A percentile compares a stretch with the other conserved stretches of the same genome.
These are phyloP conservation scores for Anguilla pacifica DNA, from an alignment of 2,797 vertebrate species.

Conservation along the genomic window DNA sequence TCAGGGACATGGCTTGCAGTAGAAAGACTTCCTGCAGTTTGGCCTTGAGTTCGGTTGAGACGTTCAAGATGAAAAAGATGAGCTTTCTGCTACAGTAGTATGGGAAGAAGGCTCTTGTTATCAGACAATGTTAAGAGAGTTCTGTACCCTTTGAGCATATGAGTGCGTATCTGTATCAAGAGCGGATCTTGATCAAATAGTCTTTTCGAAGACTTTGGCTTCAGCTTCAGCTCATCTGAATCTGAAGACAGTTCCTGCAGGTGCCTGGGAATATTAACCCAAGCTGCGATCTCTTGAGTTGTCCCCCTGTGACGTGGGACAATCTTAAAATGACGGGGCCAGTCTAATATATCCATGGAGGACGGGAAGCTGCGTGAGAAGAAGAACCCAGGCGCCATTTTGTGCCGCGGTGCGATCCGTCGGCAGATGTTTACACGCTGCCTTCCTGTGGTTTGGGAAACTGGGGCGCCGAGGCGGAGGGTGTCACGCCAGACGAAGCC, in stretches of 20 bases:
- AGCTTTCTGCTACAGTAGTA: background rate
- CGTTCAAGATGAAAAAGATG: background rate
- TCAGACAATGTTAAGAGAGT: background rate
- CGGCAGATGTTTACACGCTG: slow-evolving; percentile 4
- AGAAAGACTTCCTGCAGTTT: background rate
- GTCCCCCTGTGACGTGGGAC: background rate
- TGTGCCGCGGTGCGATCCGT: background rate
- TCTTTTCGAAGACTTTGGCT: background rate
- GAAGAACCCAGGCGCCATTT: background rate
- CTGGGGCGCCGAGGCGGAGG: background rate
- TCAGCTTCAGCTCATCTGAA: background rate
- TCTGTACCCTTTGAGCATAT: background rate
- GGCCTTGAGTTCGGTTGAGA: background rate
- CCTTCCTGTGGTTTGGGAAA: background rate
- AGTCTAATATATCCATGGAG: background rate
- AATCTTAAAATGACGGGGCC: background rate
- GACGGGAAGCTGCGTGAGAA: background rate
- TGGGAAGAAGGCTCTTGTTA: background rate
- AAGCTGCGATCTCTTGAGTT: background rate
- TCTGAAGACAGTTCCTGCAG: background rate
- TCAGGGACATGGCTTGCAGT: background rate
- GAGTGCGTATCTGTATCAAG: background rate
- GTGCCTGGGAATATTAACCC: background rate
- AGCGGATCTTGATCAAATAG: background rate
- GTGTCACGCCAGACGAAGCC: background rate